Evolutionary conservation across 2,113 vertebrate species (phyloP).

Genomic region (Murina feae): DNA sequence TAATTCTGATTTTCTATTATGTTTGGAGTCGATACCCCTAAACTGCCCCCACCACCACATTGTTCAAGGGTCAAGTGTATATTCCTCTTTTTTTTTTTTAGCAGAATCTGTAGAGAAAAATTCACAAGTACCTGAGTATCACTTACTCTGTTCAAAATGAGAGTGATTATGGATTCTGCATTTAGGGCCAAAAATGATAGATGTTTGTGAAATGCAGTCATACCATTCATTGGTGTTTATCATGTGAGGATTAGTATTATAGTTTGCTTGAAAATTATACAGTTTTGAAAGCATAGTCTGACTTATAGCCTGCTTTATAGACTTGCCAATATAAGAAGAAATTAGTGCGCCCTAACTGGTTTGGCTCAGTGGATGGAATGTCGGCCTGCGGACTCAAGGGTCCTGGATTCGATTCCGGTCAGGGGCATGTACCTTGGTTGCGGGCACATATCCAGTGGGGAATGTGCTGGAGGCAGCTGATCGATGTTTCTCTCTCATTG

Average conservation of each 20-base stretch:
- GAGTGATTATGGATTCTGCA: background rate
- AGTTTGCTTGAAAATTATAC: background rate
- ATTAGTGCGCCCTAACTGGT: no score
- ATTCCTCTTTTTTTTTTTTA: background rate
- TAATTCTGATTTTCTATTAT: background rate
- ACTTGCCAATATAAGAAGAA: background rate
- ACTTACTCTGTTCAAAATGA: conserved; percentile 8
- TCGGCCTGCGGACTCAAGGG: no score
- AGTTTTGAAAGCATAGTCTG: background rate
- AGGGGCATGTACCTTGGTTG: no score
- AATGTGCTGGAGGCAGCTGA: no score
- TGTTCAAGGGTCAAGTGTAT: background rate
- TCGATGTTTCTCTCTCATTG: no score
- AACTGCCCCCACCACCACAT: background rate
- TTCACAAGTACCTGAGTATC: background rate
- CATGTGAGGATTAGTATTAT: background rate
- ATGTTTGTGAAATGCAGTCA: background rate
- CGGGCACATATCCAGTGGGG: no score
- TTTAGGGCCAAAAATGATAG: background rate
- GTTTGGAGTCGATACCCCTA: background rate
- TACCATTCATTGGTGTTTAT: background rate
- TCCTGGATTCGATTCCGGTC: no score
- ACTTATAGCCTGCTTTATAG: background rate
- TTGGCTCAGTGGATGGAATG: no score
- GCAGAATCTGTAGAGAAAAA: background rate